phyloP scores from a whole-genome alignment of 2,888 invertebrate genomes.

The Marasmarcha lunaedactyla region DNA sequence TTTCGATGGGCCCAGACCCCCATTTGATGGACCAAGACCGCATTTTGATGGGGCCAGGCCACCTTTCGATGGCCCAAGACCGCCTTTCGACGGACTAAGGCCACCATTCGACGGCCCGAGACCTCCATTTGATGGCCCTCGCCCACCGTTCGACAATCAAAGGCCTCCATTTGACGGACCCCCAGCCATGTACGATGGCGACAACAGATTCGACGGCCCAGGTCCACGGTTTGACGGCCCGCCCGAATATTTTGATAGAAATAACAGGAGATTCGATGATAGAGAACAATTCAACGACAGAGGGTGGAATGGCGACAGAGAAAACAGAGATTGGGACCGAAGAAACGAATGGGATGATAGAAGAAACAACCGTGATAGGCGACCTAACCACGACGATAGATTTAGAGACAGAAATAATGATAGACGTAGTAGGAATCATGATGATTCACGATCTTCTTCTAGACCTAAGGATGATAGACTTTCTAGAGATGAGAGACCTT shows the following conservation, averaged over 20 bases:
- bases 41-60: conserved; percentile 28
- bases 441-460: too few species aligned
- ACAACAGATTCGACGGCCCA: conserved; percentile 18
- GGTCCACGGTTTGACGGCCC: conserved; percentile 30
- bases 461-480: conserved; percentile 12
- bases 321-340: conserved; percentile 31
- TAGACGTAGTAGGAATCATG: too few species aligned
- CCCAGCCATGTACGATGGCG: conserved; percentile 21
- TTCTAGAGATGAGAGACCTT: conserved; percentile 4
- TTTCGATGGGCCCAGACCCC: conserved; percentile 32
- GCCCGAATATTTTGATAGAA: conserved; percentile 39
- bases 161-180: conserved; percentile 5
- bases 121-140: conserved; percentile 29
- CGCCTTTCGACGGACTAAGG: conserved; percentile 29
- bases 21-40: conserved; percentile 33
- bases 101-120: conserved; percentile 40
- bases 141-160: conserved; percentile 28
- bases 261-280: conserved; percentile 49
- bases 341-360: conserved; percentile 42
- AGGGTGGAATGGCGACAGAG: conserved; percentile 41
- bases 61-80: conserved; percentile 27
- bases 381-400: conserved; percentile 33
- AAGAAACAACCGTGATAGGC: conserved; percentile 23
- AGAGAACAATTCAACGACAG: conserved; percentile 45
- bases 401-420: conserved; percentile 21